phyloP scores from a whole-genome alignment of 2,113 vertebrate genomes.

The Rhynchomys soricoides region DNA sequence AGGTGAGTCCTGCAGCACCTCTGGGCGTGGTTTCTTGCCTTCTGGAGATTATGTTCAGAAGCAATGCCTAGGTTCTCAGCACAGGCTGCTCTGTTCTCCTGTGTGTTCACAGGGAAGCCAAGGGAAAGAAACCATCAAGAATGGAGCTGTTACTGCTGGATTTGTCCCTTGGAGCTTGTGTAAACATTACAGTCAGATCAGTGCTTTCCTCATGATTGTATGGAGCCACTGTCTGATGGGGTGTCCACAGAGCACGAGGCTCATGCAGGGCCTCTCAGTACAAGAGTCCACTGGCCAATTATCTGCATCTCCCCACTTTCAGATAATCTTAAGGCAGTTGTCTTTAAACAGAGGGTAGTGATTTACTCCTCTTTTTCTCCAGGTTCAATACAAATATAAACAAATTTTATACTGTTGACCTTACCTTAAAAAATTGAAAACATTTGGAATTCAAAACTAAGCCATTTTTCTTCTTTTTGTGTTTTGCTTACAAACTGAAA shows the following conservation, averaged over 20 bases:
- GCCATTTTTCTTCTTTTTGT: slow-evolving; percentile 23
- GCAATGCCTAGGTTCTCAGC: not conserved
- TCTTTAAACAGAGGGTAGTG: slow-evolving; percentile 61
- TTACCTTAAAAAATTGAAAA: slow-evolving; percentile 42
- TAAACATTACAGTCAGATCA: not conserved
- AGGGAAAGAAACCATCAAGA: slow-evolving; percentile 1
- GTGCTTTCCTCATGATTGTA: not conserved
- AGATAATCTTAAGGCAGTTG: slow-evolving; percentile 39
- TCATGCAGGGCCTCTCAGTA: not conserved
- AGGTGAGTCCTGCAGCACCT: not conserved
- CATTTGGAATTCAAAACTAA: slow-evolving; percentile 33
- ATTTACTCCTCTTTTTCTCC: slow-evolving; percentile 61
- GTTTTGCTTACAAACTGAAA: slow-evolving; percentile 62
- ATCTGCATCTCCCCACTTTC: not conserved
- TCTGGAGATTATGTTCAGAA: slow-evolving; percentile 37
- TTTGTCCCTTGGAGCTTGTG: not conserved
- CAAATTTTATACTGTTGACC: slow-evolving; percentile 43
- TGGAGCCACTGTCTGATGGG: not conserved
- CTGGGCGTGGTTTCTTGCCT: slow-evolving; percentile 22
- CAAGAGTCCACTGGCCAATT: not conserved
- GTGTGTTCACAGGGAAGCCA: not conserved
- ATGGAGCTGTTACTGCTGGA: not conserved
- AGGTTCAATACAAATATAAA: slow-evolving; percentile 60
- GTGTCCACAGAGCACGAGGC: fast-evolving
- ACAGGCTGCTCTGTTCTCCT: not conserved